Evolutionary conservation across 2,888 invertebrate genomes (phyloP), one percentile per base, ranked within the genome.

Genomic region (Hydrotaea diabolus): DNA sequence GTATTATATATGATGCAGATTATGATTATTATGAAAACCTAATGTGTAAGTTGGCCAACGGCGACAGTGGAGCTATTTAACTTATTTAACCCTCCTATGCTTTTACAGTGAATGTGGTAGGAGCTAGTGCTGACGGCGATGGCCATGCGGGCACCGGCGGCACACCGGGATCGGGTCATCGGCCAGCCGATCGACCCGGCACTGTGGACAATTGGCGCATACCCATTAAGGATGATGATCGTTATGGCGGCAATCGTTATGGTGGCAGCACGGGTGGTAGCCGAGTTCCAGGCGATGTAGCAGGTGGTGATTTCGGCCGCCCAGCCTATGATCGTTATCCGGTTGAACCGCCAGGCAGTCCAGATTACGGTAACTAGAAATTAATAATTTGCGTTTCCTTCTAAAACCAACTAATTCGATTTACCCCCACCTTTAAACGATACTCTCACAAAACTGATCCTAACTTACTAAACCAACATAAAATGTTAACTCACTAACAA

Each of bases 1-100:
- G 97, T 84, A 95, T 97, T 77, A 96, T 97, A 87, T 97, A 97
- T 91, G 97, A 98, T 91, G 96, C 97, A 1, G 97, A 97, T 92
- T 97, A 97, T 92, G 97, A 98, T 93, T 98, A 97, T 92, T 98
- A 97, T 90, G 97, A 98, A 93, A 97, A 97, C 93, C 94, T 97
- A 74, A 97, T 97, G 97, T 96, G 97, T 97, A 93, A 95, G 97
- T 95, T 86, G 71, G 85, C 46, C 77, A 15, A 36, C 19, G 15
- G 15, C n/a, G 31, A 57, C 4, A 55, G 21, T 13, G n/a, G 36
- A 15, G 19, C 13, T 57, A 46, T 23, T n/a, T 39, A 39, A 39
- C 9, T 46, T 4, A 21, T 73, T 21, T 19, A 15, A n/a, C 71
- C 31, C 19, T 15, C 66, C 9, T 23, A 81, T 84, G 39, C 8